These are phyloP conservation scores for Antechinus flavipes DNA, from an alignment of 2,113 vertebrate genomes.

Conservation along the genomic window DNA sequence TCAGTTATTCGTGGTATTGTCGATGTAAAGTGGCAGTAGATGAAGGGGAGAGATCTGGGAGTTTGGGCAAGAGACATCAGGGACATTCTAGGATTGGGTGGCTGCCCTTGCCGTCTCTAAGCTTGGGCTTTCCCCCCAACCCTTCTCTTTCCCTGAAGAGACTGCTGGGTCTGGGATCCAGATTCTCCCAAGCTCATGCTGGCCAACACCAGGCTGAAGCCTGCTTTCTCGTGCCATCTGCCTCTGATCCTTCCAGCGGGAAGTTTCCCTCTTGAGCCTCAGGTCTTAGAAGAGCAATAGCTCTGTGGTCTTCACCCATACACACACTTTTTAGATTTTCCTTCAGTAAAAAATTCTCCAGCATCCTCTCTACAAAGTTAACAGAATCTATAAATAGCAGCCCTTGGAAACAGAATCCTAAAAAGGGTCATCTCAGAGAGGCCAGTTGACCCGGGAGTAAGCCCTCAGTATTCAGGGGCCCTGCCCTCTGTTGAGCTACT, in stretches of 20 bases:
- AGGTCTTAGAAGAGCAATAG: neutral
- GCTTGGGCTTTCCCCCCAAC: neutral
- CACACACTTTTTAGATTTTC: neutral
- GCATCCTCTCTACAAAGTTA: neutral
- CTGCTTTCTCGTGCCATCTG: neutral
- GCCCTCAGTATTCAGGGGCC: neutral
- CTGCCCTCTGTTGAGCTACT: neutral
- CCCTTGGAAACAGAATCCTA: neutral
- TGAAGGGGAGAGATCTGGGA: neutral
- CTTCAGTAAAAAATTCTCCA: neutral
- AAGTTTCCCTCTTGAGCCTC: neutral
- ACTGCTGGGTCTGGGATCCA: neutral
- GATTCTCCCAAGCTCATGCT: neutral
- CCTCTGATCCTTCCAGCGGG: neutral
- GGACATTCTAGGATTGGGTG: neutral
- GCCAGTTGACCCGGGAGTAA: neutral
- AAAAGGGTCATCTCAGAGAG: neutral
- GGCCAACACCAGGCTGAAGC: neutral
- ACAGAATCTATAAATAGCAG: neutral
- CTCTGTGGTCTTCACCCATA: neutral
- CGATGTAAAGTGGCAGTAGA: neutral
- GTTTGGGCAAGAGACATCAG: neutral
- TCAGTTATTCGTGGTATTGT: neutral
- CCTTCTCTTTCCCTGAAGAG: neutral
- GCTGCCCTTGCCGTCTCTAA: neutral